Evolutionary conservation across 2,888 invertebrate species (phyloP).

Genomic region (Exocentrus adspersus): DNA sequence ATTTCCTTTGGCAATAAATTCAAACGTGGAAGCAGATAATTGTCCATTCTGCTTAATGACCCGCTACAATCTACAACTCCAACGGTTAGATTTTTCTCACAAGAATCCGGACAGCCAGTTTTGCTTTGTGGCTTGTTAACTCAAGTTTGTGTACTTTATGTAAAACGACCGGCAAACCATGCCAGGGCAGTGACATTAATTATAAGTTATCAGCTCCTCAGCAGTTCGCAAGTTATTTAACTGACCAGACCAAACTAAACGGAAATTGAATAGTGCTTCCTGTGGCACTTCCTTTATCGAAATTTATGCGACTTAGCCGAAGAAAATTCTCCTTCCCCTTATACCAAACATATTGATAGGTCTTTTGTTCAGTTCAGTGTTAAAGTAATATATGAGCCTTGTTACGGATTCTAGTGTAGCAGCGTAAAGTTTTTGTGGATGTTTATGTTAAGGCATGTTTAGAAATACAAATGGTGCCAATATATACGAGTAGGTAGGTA

Average conservation of each 20-base stretch:
- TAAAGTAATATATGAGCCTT: too few relatives aligned
- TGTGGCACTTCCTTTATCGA: slow-evolving; percentile 20
- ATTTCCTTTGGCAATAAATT: too few relatives aligned
- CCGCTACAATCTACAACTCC: too few relatives aligned
- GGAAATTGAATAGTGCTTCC: slow-evolving; percentile 40
- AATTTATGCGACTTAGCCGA: slow-evolving; percentile 13
- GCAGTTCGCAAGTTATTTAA: slow-evolving; percentile 40
- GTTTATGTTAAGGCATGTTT: too few relatives aligned
- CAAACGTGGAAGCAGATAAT: too few relatives aligned
- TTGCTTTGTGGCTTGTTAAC: slow-evolving; percentile 12
- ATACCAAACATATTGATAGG: slow-evolving; percentile 4
- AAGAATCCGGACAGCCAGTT: slow-evolving; percentile 14
- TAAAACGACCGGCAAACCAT: slow-evolving; percentile 25
- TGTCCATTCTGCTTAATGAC: too few relatives aligned
- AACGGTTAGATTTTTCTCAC: too few relatives aligned
- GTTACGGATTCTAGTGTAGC: too few relatives aligned
- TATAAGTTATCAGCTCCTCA: slow-evolving; percentile 43
- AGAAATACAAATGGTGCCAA: too few relatives aligned
- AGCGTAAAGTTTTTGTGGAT: too few relatives aligned
- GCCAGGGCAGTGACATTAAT: slow-evolving; percentile 43
- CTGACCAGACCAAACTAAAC: slow-evolving; percentile 37
- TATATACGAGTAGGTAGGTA: too few relatives aligned
- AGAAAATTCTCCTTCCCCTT: background rate
- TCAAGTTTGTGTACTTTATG: slow-evolving; percentile 29
- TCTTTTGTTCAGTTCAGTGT: background rate